A percentile compares a stretch with the other conserved stretches of the same genome.
phyloP scores from a whole-genome alignment of 2,888 invertebrate species.

The Girardia tigrina region DNA sequence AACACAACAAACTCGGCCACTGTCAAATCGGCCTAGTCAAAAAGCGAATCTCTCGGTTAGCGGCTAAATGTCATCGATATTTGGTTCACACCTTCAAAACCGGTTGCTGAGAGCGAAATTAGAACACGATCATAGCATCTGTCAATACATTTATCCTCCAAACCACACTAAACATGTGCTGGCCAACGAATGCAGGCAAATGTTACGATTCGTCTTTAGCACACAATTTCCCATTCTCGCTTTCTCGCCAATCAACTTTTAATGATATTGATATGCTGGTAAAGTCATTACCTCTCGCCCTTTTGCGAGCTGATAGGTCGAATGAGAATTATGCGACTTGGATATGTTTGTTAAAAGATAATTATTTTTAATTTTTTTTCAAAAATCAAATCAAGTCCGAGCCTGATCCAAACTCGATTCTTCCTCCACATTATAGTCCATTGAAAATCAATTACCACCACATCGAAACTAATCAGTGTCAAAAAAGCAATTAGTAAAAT shows the following conservation, averaged over 20 bases:
- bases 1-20: slow-evolving; percentile 19
- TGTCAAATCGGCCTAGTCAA: slow-evolving; percentile 23
- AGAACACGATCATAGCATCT: slow-evolving; percentile 23
- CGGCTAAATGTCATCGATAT: slow-evolving; percentile 23
- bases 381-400: slow-evolving; percentile 2
- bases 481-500: slow-evolving; percentile 4
- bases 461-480: not conserved
- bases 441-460: slow-evolving; percentile 14
- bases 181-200: slow-evolving; percentile 1
- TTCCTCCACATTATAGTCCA: not conserved
- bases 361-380: slow-evolving; percentile 15
- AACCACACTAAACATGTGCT: slow-evolving; percentile 17
- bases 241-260: slow-evolving; percentile 17
- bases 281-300: slow-evolving; percentile 23
- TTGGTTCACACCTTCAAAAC: slow-evolving; percentile 23
- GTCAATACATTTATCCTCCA: slow-evolving; percentile 23
- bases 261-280: slow-evolving; percentile 7
- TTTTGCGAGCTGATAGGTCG: slow-evolving; percentile 23
- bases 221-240: not conserved
- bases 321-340: slow-evolving; percentile 15
- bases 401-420: not conserved
- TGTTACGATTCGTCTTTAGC: slow-evolving; percentile 23
- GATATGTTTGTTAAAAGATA: slow-evolving; percentile 17
- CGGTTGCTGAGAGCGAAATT: slow-evolving; percentile 23
- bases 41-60: slow-evolving; percentile 12